Evolutionary conservation across 2,888 invertebrate species (phyloP).

Genomic region (Scaptomyza parva): DNA sequence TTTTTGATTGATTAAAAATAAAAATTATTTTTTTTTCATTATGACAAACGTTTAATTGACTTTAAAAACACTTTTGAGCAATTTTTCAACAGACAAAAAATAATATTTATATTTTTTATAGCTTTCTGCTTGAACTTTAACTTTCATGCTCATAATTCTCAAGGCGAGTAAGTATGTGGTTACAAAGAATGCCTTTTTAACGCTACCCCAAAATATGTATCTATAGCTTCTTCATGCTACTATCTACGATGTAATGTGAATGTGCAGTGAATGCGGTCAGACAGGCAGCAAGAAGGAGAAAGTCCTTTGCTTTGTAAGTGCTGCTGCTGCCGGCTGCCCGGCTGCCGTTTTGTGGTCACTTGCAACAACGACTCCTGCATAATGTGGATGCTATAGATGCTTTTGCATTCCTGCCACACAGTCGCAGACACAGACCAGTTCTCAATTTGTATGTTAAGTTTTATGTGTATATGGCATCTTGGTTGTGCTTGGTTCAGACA

Average conservation of each 20-base stretch:
- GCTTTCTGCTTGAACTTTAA: conserved; percentile 15
- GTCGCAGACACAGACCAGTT: neutral
- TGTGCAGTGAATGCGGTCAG: conserved; percentile 29
- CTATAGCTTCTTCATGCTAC: conserved; percentile 1
- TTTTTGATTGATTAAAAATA: too few relatives aligned
- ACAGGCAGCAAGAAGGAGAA: neutral
- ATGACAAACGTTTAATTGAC: too few relatives aligned
- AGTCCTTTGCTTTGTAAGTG: conserved; percentile 35
- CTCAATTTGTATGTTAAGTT: conserved; percentile 55
- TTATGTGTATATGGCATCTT: conserved; percentile 31
- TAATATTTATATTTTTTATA: neutral
- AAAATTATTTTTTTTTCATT: too few relatives aligned
- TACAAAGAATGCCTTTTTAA: conserved; percentile 28
- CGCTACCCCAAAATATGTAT: conserved; percentile 22
- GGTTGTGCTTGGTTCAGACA: conserved; percentile 14
- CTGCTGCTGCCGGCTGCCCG: conserved; percentile 40
- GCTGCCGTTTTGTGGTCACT: conserved; percentile 67
- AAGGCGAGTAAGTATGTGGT: conserved; percentile 22
- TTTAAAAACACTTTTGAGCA: too few relatives aligned
- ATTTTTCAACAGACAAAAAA: too few relatives aligned
- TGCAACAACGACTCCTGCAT: conserved; percentile 52
- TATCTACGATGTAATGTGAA: conserved; percentile 21
- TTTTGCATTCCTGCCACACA: neutral
- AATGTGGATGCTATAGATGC: conserved; percentile 22
- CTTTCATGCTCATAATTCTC: conserved; percentile 52